A percentile compares a stretch with the other conserved stretches of the same genome.
phyloP scores from a whole-genome alignment of 2,113 vertebrate genomes.

The Catagonus wagneri region DNA sequence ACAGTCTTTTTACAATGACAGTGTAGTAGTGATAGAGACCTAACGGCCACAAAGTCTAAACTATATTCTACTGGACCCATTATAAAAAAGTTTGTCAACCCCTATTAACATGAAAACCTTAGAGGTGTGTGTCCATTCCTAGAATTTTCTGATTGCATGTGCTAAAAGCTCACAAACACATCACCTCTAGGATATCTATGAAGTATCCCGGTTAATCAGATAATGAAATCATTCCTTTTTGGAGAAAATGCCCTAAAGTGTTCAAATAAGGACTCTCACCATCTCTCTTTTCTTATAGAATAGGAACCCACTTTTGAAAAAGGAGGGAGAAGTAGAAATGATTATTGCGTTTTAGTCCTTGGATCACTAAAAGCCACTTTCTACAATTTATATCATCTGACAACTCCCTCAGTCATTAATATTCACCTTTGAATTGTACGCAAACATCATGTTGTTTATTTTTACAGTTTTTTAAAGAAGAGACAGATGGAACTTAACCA shows the following conservation, averaged over 20 bases:
- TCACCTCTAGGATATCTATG: not conserved
- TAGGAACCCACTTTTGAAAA: not conserved
- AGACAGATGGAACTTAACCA: not conserved
- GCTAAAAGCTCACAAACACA: not conserved
- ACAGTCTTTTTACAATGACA: not conserved
- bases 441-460: not conserved
- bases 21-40: not conserved
- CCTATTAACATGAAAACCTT: not conserved
- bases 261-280: not conserved
- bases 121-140: not conserved
- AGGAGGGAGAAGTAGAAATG: not conserved
- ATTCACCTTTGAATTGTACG: not conserved
- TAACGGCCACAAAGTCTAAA: not conserved
- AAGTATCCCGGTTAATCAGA: not conserved
- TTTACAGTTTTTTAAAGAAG: not conserved
- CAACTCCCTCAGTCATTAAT: not conserved
- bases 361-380: slow-evolving; percentile 13
- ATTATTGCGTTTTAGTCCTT: not conserved
- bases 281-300: not conserved
- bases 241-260: not conserved
- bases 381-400: not conserved
- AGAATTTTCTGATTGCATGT: not conserved
- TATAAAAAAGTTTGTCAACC: not conserved
- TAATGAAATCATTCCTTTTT: not conserved
- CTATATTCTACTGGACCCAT: not conserved